Evolutionary conservation across 2,888 invertebrate genomes (phyloP).

Genomic region (Sinodicranocentrus sp.): DNA sequence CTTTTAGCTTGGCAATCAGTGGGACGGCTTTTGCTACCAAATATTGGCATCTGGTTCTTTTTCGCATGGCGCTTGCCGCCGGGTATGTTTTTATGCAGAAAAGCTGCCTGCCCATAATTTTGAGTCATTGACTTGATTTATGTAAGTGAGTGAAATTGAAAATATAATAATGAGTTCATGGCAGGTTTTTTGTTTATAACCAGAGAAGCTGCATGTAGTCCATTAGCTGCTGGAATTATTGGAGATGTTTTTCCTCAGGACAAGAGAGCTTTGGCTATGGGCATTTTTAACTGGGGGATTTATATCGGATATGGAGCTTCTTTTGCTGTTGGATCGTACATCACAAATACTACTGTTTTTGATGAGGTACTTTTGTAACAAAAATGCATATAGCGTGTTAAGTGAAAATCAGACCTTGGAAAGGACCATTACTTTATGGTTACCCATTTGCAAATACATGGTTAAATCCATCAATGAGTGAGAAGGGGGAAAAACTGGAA

Average conservation of each 20-base stretch:
- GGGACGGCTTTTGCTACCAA: constrained; percentile 90
- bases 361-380: constrained; percentile 85
- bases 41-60: constrained; percentile 93
- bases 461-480: too few relatives aligned
- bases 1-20: constrained; percentile 90
- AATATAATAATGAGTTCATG: background rate
- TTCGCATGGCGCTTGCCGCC: constrained; percentile 91
- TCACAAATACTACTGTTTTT: constrained; percentile 87
- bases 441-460: too few relatives aligned
- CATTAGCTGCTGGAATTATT: constrained; percentile 89
- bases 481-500: too few relatives aligned
- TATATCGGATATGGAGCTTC: constrained; percentile 96
- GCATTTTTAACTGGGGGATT: constrained; percentile 97
- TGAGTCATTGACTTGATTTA: background rate
- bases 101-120: background rate
- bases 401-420: too few relatives aligned
- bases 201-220: constrained; percentile 92
- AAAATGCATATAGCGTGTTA: too few relatives aligned
- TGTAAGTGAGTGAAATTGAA: background rate
- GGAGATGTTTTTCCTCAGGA: constrained; percentile 82
- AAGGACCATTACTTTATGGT: too few relatives aligned
- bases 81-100: constrained; percentile 81
- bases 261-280: constrained; percentile 92
- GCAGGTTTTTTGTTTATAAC: background rate
- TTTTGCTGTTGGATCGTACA: constrained; percentile 93